Base-by-base conservation (phyloP, 2,888 invertebrate species). In the Eilema sororculum region DNA sequence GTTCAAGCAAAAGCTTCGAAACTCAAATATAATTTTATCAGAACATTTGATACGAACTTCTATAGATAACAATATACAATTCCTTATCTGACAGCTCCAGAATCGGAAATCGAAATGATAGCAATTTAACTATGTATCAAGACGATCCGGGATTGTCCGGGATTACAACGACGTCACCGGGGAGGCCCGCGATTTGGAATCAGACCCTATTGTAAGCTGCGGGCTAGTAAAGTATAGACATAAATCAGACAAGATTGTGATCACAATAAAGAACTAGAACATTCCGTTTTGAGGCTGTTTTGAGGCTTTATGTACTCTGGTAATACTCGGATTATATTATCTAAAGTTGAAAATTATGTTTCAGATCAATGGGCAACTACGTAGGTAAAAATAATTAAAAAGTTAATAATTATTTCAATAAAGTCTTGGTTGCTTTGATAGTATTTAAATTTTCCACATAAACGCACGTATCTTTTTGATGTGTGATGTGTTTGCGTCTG, bases 141-240 rank as follows among this genome's bases (percentile, higher is more conserved):
- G 28, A 52, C 10, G 65, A 57, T 66, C 22, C 22, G 69, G 61
- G 75, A 73, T 81, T 77, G 81, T 70, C 64, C 70, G 67, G 68
- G 74, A 77, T 81, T 74, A 79, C 60, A 66, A 57, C 52, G 52
- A 30, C 61, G 75, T 74, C 77, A 67, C 76, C 68, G 67, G 65
- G 62, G 63, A n/a, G 37, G 71, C 74, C 71, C 78, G 75, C 70
- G 77, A 77, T 77, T 78, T 81, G 78, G 73, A 70, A 71, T 41
- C 22, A 60, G 33, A 60, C 68, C 71, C 69, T 69, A 66, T 20
- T 13, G 37, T 56, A 28, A 63, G 37, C 57, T 24, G 37, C 9
- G 56, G 60, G 56, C 46, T 65, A 61, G 56, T 61, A 20, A 25
- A 68, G 30, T 46, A 57, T 61, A 52, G 22, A 13, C 22, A 59